phyloP scores from a whole-genome alignment of 2,113 vertebrate genomes.

The Phainopepla nitens region DNA sequence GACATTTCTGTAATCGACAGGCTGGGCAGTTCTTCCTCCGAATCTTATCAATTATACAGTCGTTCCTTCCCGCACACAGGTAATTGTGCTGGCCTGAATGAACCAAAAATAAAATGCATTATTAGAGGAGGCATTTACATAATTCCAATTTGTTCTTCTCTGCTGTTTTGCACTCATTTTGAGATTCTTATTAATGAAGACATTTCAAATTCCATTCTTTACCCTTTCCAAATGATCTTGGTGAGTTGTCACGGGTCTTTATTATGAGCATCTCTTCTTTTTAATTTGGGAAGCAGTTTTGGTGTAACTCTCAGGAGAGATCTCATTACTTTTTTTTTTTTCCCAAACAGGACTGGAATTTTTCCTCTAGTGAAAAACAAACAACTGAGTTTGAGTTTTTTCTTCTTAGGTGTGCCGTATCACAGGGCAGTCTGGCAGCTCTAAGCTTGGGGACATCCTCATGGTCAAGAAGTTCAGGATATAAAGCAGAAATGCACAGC shows the following conservation, averaged over 20 bases:
- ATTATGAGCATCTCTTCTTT: not conserved
- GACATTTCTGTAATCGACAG: conserved; percentile 97
- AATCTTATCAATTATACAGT: conserved; percentile 99
- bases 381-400: not conserved
- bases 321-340: not conserved
- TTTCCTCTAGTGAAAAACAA: not conserved
- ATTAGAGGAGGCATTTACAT: conserved; percentile 24
- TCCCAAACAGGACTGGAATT: not conserved
- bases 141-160: not conserved
- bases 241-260: not conserved
- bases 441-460: not conserved
- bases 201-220: not conserved
- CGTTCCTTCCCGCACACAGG: conserved; percentile 97
- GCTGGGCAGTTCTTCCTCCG: conserved; percentile 99
- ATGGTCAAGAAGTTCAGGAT: not conserved
- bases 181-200: not conserved
- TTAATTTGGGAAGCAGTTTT: not conserved
- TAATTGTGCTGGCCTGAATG: conserved; percentile 97
- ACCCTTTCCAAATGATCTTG: not conserved
- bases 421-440: not conserved
- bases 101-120: conserved; percentile 31
- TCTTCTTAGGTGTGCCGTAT: rapidly evolving
- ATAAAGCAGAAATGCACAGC: not conserved
- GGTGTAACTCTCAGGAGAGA: not conserved
- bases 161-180: not conserved